phyloP scores from a whole-genome alignment of 2,888 invertebrate genomes.

The Protonemura montana region DNA sequence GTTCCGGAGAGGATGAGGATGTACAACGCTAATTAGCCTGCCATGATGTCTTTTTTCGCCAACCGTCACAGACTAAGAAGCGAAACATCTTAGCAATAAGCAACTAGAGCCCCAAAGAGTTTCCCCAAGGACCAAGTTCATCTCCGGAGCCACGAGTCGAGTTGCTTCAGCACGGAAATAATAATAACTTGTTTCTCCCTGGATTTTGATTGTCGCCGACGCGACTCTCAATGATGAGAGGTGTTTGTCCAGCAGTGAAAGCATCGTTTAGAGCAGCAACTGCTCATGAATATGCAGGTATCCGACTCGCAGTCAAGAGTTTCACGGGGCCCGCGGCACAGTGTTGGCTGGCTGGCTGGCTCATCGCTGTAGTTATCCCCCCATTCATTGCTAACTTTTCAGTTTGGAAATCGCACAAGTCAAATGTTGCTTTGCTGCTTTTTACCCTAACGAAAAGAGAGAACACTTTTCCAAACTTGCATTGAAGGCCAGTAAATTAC shows the following conservation, averaged over 20 bases:
- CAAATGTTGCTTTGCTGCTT: constrained; percentile 7
- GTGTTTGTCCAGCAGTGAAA: constrained; percentile 35
- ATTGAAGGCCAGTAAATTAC: constrained; percentile 49
- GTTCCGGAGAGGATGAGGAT: constrained; percentile 41
- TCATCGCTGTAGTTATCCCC: constrained; percentile 43
- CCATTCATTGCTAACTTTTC: constrained; percentile 49
- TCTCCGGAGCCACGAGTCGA: constrained; percentile 16
- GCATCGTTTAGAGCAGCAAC: constrained; percentile 8
- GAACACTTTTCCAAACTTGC: constrained; percentile 48
- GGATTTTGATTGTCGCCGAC: neutral
- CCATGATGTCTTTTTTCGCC: neutral
- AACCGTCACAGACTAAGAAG: neutral
- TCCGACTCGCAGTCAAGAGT: neutral
- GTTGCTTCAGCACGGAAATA: constrained; percentile 1
- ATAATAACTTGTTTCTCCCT: constrained; percentile 18
- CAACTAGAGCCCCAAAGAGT: neutral
- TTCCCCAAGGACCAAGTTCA: neutral
- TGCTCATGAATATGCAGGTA: constrained; percentile 39
- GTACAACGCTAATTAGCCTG: constrained; percentile 22
- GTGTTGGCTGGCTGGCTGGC: neutral
- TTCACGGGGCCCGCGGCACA: no score
- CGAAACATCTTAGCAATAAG: neutral
- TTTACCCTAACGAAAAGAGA: constrained; percentile 15
- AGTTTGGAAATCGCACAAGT: constrained; percentile 34
- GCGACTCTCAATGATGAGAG: neutral